These are phyloP conservation scores for Holcopasites calliopsidis DNA, from an alignment of 1,140 invertebrate species.

Conservation along the genomic window DNA sequence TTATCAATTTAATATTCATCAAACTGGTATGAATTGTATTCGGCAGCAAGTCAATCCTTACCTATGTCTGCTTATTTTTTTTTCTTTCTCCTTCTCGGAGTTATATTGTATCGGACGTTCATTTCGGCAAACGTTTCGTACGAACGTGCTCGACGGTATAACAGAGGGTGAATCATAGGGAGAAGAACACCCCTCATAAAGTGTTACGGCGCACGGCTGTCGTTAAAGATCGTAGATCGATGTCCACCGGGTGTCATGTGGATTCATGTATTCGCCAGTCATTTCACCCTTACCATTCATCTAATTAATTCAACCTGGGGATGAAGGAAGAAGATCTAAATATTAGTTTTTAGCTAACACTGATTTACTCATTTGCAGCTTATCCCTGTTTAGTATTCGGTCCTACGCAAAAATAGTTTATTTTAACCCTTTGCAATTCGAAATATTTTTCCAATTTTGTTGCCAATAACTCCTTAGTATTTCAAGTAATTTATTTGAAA, in stretches of 20 bases:
- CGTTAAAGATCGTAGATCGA: constrained; percentile 16
- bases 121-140: background rate
- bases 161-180: background rate
- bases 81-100: background rate
- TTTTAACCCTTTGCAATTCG: too few relatives aligned
- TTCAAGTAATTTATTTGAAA: too few relatives aligned
- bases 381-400: too few relatives aligned
- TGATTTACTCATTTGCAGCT: too few relatives aligned
- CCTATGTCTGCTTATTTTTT: background rate
- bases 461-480: too few relatives aligned
- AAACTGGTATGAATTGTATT: background rate
- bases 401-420: too few relatives aligned
- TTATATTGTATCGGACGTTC: background rate
- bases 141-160: background rate
- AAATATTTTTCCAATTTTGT: too few relatives aligned
- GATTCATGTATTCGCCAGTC: background rate
- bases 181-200: constrained; percentile 15
- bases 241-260: background rate
- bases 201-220: background rate
- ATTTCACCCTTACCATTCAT: background rate
- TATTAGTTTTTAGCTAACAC: too few relatives aligned
- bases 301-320: constrained; percentile 2
- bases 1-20: background rate
- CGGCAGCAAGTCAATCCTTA: constrained; percentile 16
- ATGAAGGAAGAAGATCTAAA: background rate